Conservation (phyloP, 2,797 vertebrate species). For the Rhynchotus rufescens region DNA sequence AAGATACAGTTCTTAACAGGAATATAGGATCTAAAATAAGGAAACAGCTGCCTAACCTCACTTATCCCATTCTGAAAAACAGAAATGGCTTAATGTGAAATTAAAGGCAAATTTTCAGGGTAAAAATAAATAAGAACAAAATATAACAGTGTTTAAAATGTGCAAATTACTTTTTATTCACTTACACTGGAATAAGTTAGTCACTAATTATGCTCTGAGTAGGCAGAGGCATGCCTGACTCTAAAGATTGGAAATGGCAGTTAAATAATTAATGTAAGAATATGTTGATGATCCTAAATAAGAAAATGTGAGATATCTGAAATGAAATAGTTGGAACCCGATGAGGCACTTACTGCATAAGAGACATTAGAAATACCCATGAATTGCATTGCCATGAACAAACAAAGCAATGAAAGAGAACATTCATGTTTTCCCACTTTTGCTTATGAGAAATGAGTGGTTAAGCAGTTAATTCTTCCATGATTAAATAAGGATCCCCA, state of each 20-base stretch:
- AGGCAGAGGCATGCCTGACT: constrained; percentile 4
- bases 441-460: neutral
- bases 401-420: neutral
- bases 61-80: neutral
- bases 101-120: neutral
- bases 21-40: neutral
- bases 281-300: constrained; percentile 30
- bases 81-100: neutral
- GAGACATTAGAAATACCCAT: neutral
- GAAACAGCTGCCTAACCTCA: neutral
- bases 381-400: neutral
- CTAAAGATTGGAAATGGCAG: constrained; percentile 23
- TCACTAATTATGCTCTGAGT: constrained; percentile 46
- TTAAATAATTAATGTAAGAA: constrained; percentile 58
- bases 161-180: constrained; percentile 10
- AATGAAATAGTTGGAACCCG: neutral
- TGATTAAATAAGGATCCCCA: neutral
- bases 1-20: neutral
- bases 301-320: constrained; percentile 7
- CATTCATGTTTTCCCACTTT: neutral
- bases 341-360: neutral
- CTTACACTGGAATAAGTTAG: constrained; percentile 27
- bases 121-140: constrained; percentile 43
- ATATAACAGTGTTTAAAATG: neutral
- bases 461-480: neutral